Evolutionary conservation across 2,113 vertebrate genomes (phyloP), one percentile per base, ranked within the genome.

Genomic region (Thamnaconus septentrionalis): DNA sequence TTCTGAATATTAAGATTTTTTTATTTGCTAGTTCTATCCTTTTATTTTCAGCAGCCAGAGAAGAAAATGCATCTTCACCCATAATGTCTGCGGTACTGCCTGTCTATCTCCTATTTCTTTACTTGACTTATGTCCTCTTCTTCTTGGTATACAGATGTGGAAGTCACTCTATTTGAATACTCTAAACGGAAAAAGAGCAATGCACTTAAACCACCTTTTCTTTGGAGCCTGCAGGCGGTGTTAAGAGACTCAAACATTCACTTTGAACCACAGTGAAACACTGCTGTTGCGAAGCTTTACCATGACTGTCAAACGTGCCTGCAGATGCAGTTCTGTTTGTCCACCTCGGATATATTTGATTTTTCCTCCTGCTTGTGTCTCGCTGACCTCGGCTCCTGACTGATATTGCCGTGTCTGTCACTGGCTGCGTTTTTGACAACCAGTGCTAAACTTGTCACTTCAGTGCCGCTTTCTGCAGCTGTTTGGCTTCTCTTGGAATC

Each of bases 401-500:
- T 53, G 43, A 42, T 12, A 51, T 39, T 50, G 5, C 3, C 0
- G 1, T 43, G 40, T 11, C 8, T 45, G 40, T 43, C 5, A 2
- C 41, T 61, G 53, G 7, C 9, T 71, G 39, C 6, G 5, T 39
- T 12, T 63, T 8, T 66, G 59, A 3, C 51, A 52, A 53, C 64
- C 5, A 63, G 59, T n/a, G 40, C 18, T 57, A 5, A 41, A 61
- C 44, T 51, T 64, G 46, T 8, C 48, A 63, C 18, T 31, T 31
- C 53, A 41, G 53, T 56, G n/a, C n/a, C 40, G 53, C 45, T 41
- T 56, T 59, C 5, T 52, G 44, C 18, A 44, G 57, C 18, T 10
- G 18, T 47, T 51, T 46, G 56, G 57, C 52, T 73, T 46, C 18
- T 18, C 64, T 31, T 66, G 65, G 54, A 59, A 74, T 7, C 44